Percentiles rank a stretch among this genome's conserved stretches.
Conservation (phyloP, 2,113 vertebrate genomes). For the Peromyscus polionotus region DNA sequence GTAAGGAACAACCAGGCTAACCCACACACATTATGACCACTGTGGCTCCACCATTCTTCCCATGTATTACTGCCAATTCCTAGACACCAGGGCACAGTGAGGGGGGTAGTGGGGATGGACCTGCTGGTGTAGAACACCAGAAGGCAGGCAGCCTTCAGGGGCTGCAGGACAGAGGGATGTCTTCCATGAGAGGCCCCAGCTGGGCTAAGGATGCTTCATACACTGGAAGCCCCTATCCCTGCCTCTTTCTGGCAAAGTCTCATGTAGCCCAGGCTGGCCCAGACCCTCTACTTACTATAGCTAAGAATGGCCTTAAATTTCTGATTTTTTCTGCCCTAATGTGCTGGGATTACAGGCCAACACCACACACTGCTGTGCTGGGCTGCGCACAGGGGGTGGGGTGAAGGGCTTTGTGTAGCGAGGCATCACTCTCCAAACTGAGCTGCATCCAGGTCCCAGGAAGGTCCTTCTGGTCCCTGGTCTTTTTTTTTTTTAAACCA, state of each 20-base stretch:
- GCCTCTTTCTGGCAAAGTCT: not conserved
- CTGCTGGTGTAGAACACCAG: not conserved
- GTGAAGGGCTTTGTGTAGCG: too few species aligned
- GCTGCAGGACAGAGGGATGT: not conserved
- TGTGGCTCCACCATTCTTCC: not conserved
- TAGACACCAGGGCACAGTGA: not conserved
- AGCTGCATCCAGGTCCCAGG: not conserved
- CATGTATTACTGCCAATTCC: too few species aligned
- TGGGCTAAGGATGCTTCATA: not conserved
- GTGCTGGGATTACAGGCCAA: not conserved
- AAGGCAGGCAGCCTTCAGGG: not conserved
- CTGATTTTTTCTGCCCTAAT: not conserved
- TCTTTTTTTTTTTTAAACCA: not conserved
- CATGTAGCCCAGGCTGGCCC: not conserved
- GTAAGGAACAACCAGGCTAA: not conserved
- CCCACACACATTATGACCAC: not conserved
- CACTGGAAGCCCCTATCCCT: not conserved
- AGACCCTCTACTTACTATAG: not conserved
- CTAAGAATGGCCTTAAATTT: not conserved
- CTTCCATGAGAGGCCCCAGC: too few species aligned
- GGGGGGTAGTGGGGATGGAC: accelerated
- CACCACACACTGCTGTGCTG: not conserved
- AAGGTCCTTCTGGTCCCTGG: not conserved
- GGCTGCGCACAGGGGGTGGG: not conserved
- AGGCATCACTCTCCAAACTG: not conserved